Conservation (phyloP, 2,113 vertebrate genomes). For the Bathybates hornii region DNA sequence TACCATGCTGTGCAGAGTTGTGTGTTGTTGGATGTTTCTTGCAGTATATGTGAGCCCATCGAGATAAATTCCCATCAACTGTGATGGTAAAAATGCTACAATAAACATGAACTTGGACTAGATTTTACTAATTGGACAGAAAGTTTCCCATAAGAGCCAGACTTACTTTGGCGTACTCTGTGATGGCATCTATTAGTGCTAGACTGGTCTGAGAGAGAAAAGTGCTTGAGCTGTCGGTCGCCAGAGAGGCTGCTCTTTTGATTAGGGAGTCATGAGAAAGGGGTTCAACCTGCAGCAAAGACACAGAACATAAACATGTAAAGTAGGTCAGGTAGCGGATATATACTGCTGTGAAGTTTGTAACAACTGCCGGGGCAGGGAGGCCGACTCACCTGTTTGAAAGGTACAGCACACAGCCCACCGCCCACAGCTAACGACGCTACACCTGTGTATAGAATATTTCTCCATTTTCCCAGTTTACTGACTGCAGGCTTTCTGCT, state of each 20-base stretch:
- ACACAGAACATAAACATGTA: not conserved
- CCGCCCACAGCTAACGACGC: slow-evolving; percentile 35
- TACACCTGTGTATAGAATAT: not conserved
- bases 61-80: not conserved
- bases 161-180: slow-evolving; percentile 69
- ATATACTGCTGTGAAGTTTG: not conserved
- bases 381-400: slow-evolving; percentile 55
- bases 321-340: not conserved
- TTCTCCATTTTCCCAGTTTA: slow-evolving; percentile 17
- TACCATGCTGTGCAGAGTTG: not conserved
- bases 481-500: slow-evolving; percentile 2
- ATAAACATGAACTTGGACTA: not conserved
- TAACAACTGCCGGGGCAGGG: not conserved
- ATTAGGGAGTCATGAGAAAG: slow-evolving; percentile 73
- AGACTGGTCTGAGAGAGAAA: slow-evolving; percentile 74
- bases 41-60: not conserved
- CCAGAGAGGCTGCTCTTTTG: slow-evolving; percentile 70
- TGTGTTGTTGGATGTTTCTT: not conserved
- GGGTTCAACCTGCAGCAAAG: slow-evolving; percentile 51
- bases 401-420: slow-evolving; percentile 66
- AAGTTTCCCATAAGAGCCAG: not conserved
- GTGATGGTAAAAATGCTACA: not conserved
- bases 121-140: not conserved
- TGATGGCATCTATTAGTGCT: slow-evolving; percentile 69
- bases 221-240: slow-evolving; percentile 70